Evolutionary conservation across 1,140 invertebrate species (phyloP).

Genomic region (Dryas iulia): DNA sequence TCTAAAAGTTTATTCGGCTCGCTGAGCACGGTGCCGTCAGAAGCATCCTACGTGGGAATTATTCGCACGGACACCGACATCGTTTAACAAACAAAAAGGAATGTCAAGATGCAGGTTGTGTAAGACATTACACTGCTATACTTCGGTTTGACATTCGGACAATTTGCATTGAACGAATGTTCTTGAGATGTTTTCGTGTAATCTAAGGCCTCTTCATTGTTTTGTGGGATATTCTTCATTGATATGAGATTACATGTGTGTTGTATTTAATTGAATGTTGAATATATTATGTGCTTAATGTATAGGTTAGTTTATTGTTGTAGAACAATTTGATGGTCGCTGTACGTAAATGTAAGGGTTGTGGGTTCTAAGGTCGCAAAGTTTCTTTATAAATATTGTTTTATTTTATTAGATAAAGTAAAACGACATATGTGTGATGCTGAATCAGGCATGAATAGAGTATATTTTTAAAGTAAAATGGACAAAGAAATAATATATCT

Average conservation of each 20-base stretch:
- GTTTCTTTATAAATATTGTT: too few species aligned
- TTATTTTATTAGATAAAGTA: too few species aligned
- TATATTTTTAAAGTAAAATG: too few species aligned
- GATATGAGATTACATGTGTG: background rate
- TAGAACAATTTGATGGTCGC: too few species aligned
- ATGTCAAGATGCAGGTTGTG: conserved; percentile 74
- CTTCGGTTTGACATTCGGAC: conserved; percentile 59
- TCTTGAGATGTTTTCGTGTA: conserved; percentile 54
- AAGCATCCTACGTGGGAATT: conserved; percentile 56
- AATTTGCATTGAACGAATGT: conserved; percentile 64
- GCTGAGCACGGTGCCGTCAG: conserved; percentile 45
- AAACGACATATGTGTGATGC: too few species aligned
- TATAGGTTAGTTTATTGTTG: background rate
- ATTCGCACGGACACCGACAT: conserved; percentile 59
- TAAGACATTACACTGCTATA: conserved; percentile 50
- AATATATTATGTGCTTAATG: background rate
- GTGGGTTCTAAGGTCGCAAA: too few species aligned
- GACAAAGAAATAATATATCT: too few species aligned
- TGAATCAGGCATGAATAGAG: too few species aligned
- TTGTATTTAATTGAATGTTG: background rate
- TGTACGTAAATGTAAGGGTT: too few species aligned
- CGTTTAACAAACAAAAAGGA: conserved; percentile 68
- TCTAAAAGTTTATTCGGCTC: conserved; percentile 53
- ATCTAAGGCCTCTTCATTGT: conserved; percentile 50
- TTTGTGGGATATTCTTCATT: conserved; percentile 34